Evolutionary conservation across 2,888 invertebrate genomes (phyloP), one percentile per base, ranked within the genome.

Genomic region (Aelia acuminata): DNA sequence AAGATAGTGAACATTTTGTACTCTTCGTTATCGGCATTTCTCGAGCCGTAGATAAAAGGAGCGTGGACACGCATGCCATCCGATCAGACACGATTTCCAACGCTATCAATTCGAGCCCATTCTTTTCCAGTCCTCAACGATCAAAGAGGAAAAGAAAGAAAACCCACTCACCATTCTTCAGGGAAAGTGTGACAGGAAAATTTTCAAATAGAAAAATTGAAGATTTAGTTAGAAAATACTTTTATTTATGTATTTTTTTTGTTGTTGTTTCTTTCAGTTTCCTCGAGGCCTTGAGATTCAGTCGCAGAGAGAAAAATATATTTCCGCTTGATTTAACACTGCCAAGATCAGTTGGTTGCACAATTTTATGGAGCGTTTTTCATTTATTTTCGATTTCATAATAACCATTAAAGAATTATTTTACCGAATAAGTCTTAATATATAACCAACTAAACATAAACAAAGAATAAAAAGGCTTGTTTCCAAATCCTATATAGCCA

Each of bases 151-250:
- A 80, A 3, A 80, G 43, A 10, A n/a, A n/a, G 80, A n/a, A 80
- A 80, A 43, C 43, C n/a, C n/a, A n/a, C 39, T 20, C 11, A 39
- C n/a, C n/a, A n/a, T 80, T 15, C n/a, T n/a, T 39, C 43, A 43
- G 43, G 43, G 80, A 80, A 80, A 47, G 80, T 80, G 80, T 39
- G 10, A 70, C 63, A 70, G 26, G n/a, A n/a, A n/a, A n/a, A n/a
- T n/a, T n/a, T n/a, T n/a, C n/a, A n/a, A n/a, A n/a, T n/a, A n/a
- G n/a, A n/a, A n/a, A n/a, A n/a, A n/a, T n/a, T n/a, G n/a, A n/a
- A n/a, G n/a, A n/a, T n/a, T n/a, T n/a, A n/a, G n/a, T n/a, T n/a
- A n/a, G n/a, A n/a, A n/a, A n/a, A n/a, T n/a, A n/a, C n/a, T n/a
- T n/a, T n/a, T n/a, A n/a, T n/a, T n/a, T n/a, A n/a, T n/a, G n/a